Percentiles rank a stretch among this genome's conserved stretches.
These are phyloP conservation scores for Coregonus ussuriensis DNA, from an alignment of 2,797 vertebrate species.

Conservation along the genomic window DNA sequence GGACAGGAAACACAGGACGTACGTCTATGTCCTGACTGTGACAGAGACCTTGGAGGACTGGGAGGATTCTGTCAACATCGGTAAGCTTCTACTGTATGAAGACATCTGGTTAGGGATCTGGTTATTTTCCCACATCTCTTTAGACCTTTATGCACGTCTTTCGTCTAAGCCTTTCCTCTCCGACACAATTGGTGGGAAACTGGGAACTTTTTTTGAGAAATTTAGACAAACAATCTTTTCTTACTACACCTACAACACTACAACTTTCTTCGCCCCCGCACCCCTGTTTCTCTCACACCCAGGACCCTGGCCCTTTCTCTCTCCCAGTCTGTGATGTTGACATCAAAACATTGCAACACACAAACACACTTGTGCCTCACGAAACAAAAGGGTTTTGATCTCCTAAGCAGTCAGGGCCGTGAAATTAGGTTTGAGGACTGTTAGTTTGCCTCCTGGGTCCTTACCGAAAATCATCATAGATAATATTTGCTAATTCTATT, in stretches of 20 bases:
- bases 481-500: not conserved
- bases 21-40: conserved; percentile 94
- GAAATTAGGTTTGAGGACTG: not conserved
- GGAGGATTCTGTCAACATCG: conserved; percentile 98
- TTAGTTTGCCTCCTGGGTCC: not conserved
- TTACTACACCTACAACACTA: not conserved
- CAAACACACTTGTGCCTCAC: not conserved
- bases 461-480: not conserved
- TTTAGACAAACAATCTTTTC: not conserved
- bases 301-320: not conserved
- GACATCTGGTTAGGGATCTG: not conserved
- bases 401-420: not conserved
- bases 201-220: not conserved
- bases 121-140: not conserved
- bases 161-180: not conserved
- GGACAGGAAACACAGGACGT: conserved; percentile 97
- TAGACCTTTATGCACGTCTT: not conserved
- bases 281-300: not conserved
- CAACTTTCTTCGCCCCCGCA: not conserved
- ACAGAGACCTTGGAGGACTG: conserved; percentile 97
- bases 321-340: conserved; percentile 4
- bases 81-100: conserved; percentile 74
- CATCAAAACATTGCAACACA: conserved; percentile 4
- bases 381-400: not conserved
- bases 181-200: not conserved